These are phyloP conservation scores for Mobula hypostoma DNA, from an alignment of 2,113 vertebrate genomes.

Conservation along the genomic window DNA sequence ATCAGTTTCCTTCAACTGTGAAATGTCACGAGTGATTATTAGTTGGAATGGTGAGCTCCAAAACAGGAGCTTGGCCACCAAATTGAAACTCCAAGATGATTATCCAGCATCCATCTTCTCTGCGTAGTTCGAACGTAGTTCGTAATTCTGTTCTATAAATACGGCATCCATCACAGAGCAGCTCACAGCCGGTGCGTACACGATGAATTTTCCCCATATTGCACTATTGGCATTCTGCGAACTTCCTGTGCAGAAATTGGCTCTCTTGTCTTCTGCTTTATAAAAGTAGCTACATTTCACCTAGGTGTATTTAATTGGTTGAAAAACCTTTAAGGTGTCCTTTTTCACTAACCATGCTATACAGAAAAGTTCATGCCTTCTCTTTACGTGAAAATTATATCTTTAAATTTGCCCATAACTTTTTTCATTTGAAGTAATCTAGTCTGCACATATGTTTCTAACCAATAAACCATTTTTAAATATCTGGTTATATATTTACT, in stretches of 20 bases:
- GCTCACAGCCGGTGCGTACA: no score
- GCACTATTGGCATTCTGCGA: neutral
- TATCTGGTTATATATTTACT: neutral
- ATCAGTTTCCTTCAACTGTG: no score
- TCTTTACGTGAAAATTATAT: neutral
- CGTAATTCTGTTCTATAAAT: no score
- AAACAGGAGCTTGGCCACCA: no score
- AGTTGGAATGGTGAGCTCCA: no score
- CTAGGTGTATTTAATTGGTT: neutral
- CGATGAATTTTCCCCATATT: neutral
- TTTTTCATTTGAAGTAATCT: neutral
- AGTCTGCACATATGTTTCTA: neutral
- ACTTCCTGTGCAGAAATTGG: neutral
- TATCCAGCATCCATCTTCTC: no score
- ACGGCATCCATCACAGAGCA: no score
- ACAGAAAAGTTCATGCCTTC: neutral
- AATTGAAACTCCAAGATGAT: no score
- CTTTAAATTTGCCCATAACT: neutral
- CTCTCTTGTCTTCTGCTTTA: neutral
- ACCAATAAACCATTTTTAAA: neutral
- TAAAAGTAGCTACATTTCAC: neutral
- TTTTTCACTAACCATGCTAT: neutral
- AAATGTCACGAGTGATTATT: no score
- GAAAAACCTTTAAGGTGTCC: neutral
- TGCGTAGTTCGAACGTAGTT: no score